Evolutionary conservation across 2,797 vertebrate genomes (phyloP), one percentile per base, ranked within the genome.

Genomic region (Sebastiscus tertius): DNA sequence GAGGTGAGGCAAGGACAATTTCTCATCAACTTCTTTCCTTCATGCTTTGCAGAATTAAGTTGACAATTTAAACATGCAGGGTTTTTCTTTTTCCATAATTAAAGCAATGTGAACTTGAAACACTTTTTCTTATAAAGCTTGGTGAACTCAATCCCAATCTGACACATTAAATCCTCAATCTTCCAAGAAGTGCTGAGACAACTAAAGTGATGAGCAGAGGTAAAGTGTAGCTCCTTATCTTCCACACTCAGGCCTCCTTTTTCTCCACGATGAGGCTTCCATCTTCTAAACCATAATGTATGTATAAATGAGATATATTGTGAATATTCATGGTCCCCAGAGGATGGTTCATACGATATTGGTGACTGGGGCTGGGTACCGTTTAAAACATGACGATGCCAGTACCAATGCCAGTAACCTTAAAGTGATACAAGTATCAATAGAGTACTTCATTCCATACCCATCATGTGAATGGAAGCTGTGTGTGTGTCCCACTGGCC

Each of bases 121-220:
- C 46, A 66, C 27, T 69, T 64, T 39, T 60, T 72, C 56, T 63
- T 24, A 59, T 24, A 60, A 61, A 74, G 33, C 33, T 60, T 14
- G 16, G 55, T 61, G 74, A 81, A 71, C 74, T 75, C 16, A 84
- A 82, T 85, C 76, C 83, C 66, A 68, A 69, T 74, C 55, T 61
- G 58, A 79, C 71, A 82, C 59, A 49, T 80, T 74, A 76, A 77
- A 68, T 84, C 80, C 70, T 67, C 65, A 29, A 66, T 70, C 49
- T 74, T 74, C 22, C 14, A 18, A 67, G 64, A 77, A 84, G 76
- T 81, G 79, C 82, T 87, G 85, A 84, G 67, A 52, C 76, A 63
- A 39, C 72, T 52, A 72, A 61, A 69, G 59, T 66, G 27, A 55
- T 59, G 31, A 63, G 56, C 18, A 34, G 59, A 74, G 59, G 65